Percentiles rank a stretch among this genome's conserved stretches.
Evolutionary conservation across 2,113 vertebrate species (phyloP).

Genomic region (Zootoca vivipara): DNA sequence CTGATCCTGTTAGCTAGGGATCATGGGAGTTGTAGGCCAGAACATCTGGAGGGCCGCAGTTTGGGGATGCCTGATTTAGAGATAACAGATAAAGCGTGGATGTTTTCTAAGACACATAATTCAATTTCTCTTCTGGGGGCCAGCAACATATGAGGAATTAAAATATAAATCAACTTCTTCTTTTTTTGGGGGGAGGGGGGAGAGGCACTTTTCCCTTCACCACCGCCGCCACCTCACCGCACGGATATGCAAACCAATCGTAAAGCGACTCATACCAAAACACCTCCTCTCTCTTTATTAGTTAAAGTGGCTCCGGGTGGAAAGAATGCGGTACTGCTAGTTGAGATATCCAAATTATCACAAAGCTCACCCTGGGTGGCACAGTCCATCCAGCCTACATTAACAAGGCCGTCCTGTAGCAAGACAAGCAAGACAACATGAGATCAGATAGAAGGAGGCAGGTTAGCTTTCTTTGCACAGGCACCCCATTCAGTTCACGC

Average conservation of each 20-base stretch:
- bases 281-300: conserved; percentile 78
- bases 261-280: conserved; percentile 84
- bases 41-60: no score
- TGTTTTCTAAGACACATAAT: conserved; percentile 7
- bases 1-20: no score
- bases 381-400: conserved; percentile 96
- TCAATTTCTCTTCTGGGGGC: background rate
- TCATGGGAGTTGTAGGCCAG: no score
- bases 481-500: background rate
- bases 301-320: conserved; percentile 89
- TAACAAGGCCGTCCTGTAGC: conserved; percentile 89
- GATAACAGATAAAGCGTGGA: background rate
- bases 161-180: background rate
- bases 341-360: conserved; percentile 86
- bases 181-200: background rate
- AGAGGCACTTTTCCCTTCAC: conserved; percentile 6
- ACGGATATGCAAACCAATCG: conserved; percentile 30
- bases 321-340: conserved; percentile 88
- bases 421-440: conserved; percentile 15
- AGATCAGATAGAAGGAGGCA: conserved; percentile 14
- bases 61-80: background rate
- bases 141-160: background rate
- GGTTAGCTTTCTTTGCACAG: background rate
- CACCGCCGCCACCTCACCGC: background rate
- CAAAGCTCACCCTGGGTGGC: conserved; percentile 86